Evolutionary conservation across 2,113 vertebrate genomes (phyloP).

Genomic region (Noturus placidus): DNA sequence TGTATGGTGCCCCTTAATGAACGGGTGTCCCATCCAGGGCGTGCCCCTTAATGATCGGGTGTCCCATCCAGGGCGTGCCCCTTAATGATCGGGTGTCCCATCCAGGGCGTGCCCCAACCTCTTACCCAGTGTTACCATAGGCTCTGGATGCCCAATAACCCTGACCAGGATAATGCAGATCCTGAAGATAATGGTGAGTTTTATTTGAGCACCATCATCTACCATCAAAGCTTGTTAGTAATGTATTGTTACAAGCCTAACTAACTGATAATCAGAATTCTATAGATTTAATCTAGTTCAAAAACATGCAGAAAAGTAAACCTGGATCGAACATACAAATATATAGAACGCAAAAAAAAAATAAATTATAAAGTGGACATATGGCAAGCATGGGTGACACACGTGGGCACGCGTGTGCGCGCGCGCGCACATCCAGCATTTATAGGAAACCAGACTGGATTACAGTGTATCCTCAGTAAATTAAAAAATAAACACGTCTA

Average conservation of each 20-base stretch:
- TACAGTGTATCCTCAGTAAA: neutral
- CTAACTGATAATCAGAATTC: neutral
- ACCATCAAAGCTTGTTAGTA: neutral
- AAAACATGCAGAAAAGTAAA: neutral
- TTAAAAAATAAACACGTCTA: neutral
- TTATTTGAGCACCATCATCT: neutral
- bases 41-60: neutral
- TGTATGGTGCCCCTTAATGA: neutral
- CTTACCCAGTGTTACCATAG: neutral
- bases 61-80: neutral
- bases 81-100: neutral
- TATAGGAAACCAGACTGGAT: neutral
- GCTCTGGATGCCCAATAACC: neutral
- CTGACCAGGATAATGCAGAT: neutral
- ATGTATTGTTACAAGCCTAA: neutral
- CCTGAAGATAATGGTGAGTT: neutral
- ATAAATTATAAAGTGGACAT: neutral
- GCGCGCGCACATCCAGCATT: neutral
- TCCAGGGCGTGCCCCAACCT: neutral
- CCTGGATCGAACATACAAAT: neutral
- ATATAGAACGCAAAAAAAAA: too few relatives aligned
- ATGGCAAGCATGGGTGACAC: neutral
- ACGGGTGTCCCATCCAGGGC: neutral
- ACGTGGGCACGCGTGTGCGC: neutral
- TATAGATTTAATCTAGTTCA: neutral